Percentiles rank a stretch among this genome's conserved stretches.
Conservation (phyloP, 2,797 vertebrate genomes). For the Pangasius sanitwongsei region DNA sequence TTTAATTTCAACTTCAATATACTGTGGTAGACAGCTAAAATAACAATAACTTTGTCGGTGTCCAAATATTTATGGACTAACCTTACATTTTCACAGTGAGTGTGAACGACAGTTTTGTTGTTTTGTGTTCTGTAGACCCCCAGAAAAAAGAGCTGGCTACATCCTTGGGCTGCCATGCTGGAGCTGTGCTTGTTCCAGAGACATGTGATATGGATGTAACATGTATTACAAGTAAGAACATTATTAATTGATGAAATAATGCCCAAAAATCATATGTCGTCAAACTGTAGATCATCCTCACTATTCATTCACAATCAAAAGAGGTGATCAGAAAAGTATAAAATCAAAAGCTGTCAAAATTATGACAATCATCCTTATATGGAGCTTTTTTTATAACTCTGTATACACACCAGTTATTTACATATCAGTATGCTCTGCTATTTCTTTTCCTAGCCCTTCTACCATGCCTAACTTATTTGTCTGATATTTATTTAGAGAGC, state of each 20-base stretch:
- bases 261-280: not conserved
- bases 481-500: constrained; percentile 68
- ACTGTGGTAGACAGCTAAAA: not conserved
- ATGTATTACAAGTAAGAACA: constrained; percentile 32
- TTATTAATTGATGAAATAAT: not conserved
- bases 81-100: too few species aligned
- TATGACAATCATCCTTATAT: not conserved
- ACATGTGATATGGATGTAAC: constrained; percentile 82
- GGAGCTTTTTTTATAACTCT: not conserved
- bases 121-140: constrained; percentile 48
- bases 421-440: not conserved
- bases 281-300: not conserved
- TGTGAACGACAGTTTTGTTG: not conserved
- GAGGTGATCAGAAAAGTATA: not conserved
- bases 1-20: not conserved
- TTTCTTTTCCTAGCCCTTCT: not conserved
- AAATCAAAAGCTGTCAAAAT: not conserved
- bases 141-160: constrained; percentile 40
- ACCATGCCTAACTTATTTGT: not conserved
- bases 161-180: constrained; percentile 59
- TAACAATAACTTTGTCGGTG: not conserved
- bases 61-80: not conserved
- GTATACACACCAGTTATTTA: not conserved
- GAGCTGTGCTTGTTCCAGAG: constrained; percentile 83
- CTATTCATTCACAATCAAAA: not conserved